phyloP scores from a whole-genome alignment of 2,888 invertebrate species.

The Yponomeuta evonymella region DNA sequence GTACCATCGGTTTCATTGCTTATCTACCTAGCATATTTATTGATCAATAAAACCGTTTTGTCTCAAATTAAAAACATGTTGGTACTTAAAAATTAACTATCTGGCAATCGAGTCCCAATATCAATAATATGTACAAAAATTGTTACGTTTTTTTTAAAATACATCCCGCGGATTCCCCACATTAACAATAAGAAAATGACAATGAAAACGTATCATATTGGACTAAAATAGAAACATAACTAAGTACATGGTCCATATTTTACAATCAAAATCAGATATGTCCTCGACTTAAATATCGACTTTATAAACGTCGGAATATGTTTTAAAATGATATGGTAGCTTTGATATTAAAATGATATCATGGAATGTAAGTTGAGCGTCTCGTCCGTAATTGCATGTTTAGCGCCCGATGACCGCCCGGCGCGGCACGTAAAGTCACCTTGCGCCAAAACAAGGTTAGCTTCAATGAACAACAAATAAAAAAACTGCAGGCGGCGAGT shows the following conservation, averaged over 20 bases:
- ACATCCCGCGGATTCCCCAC: conserved; percentile 24
- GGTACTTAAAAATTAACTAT: conserved; percentile 30
- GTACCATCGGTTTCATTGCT: conserved; percentile 13
- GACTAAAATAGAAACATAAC: conserved; percentile 36
- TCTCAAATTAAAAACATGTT: conserved; percentile 11
- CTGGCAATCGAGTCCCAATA: conserved; percentile 54
- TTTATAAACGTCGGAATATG: conserved; percentile 34
- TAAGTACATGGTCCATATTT: conserved; percentile 36
- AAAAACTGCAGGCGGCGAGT: conserved; percentile 39
- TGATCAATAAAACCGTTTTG: neutral
- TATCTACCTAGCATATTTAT: conserved; percentile 7
- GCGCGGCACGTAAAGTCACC: conserved; percentile 60
- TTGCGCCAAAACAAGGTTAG: conserved; percentile 68
- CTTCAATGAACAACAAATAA: conserved; percentile 65
- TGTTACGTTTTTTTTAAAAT: conserved; percentile 37
- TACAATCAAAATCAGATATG: conserved; percentile 37
- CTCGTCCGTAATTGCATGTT: conserved; percentile 63
- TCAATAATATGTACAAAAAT: conserved; percentile 35
- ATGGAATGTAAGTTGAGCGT: conserved; percentile 57
- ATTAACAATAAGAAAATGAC: neutral
- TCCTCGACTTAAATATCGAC: conserved; percentile 15
- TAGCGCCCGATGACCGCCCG: conserved; percentile 66
- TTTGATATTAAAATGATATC: conserved; percentile 47
- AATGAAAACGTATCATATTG: conserved; percentile 3
- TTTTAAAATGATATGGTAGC: conserved; percentile 63